These are phyloP conservation scores for Parnassius mnemosyne DNA, from an alignment of 2,888 invertebrate genomes.

Conservation along the genomic window DNA sequence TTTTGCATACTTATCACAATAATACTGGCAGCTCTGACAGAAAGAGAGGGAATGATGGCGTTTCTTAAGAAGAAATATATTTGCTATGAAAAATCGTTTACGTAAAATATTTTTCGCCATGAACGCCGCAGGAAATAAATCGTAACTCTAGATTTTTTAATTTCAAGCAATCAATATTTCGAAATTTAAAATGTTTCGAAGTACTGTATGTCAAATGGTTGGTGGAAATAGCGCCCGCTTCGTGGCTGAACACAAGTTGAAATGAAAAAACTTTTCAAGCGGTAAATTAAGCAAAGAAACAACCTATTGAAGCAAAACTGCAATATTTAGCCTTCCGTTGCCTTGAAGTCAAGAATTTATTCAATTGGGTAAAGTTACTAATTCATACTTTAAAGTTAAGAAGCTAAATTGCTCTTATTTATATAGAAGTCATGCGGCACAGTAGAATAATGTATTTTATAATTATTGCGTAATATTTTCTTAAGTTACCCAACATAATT, in stretches of 20 bases:
- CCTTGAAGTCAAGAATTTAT: constrained; percentile 11
- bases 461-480: too few relatives aligned
- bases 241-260: constrained; percentile 12
- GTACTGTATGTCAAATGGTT: constrained; percentile 12
- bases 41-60: too few relatives aligned
- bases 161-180: not conserved
- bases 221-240: not conserved
- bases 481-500: too few relatives aligned
- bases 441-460: too few relatives aligned
- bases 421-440: not conserved
- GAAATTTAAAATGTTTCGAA: constrained; percentile 1
- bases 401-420: not conserved
- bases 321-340: constrained; percentile 16
- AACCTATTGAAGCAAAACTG: constrained; percentile 19
- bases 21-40: too few relatives aligned
- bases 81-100: too few relatives aligned
- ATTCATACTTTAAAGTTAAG: constrained; percentile 9
- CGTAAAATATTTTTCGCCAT: too few relatives aligned
- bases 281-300: constrained; percentile 20
- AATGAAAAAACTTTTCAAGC: constrained; percentile 22
- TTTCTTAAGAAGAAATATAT: too few relatives aligned
- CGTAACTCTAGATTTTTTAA: too few relatives aligned
- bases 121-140: too few relatives aligned
- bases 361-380: not conserved
- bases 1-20: too few relatives aligned